Conservation (phyloP, 2,888 invertebrate species). For the Leptarthrus brevirostris region DNA sequence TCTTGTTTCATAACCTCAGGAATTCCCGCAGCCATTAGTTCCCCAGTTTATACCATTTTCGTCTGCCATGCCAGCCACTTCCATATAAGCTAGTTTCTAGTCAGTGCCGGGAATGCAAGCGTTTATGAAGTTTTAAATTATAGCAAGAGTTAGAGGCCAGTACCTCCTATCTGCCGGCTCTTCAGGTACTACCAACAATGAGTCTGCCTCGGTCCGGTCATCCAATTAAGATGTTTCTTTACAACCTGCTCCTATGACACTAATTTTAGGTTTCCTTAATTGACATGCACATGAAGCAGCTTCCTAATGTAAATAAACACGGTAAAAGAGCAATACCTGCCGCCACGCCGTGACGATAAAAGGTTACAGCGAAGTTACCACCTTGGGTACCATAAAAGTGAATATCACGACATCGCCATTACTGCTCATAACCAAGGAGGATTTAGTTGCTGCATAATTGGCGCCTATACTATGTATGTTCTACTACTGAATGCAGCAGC, state of each 20-base stretch:
- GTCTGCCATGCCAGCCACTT: slow-evolving; percentile 2
- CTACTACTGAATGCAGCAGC: no score
- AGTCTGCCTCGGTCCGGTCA: background rate
- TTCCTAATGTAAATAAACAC: slow-evolving; percentile 34
- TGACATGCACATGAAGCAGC: slow-evolving; percentile 21
- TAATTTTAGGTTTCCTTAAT: slow-evolving; percentile 42
- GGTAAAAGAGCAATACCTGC: background rate
- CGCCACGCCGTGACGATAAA: background rate
- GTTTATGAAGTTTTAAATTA: slow-evolving; percentile 32
- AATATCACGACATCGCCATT: background rate
- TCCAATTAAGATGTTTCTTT: slow-evolving; percentile 44
- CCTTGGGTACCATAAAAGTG: background rate
- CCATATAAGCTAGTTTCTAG: background rate
- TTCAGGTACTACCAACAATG: slow-evolving; percentile 2
- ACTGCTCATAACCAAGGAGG: background rate
- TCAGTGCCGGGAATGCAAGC: background rate
- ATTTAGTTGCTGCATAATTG: background rate
- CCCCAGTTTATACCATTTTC: slow-evolving; percentile 16
- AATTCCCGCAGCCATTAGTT: slow-evolving; percentile 2
- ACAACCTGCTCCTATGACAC: slow-evolving; percentile 26
- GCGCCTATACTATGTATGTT: background rate
- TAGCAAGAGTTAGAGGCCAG: slow-evolving; percentile 17
- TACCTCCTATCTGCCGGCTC: slow-evolving; percentile 10
- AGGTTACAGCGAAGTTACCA: background rate
- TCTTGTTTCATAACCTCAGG: background rate